Percentiles rank a stretch among this genome's conserved stretches.
Evolutionary conservation across 2,113 vertebrate species (phyloP).

Genomic region (Parotia lawesii): DNA sequence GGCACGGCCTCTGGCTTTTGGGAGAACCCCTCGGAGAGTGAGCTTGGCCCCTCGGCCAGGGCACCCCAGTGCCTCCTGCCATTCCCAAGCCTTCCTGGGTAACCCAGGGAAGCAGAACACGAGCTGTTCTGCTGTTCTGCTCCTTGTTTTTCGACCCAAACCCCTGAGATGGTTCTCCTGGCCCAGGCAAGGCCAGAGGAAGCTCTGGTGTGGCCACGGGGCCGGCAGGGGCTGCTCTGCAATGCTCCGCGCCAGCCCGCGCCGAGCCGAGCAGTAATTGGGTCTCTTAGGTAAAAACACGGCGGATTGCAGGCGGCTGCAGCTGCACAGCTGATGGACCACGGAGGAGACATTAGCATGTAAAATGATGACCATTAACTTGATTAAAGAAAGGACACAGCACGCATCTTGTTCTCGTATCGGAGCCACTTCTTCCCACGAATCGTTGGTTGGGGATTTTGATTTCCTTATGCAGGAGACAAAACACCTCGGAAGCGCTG

Average conservation of each 20-base stretch:
- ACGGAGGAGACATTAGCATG: conserved; percentile 34
- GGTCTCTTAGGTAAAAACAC: conserved; percentile 33
- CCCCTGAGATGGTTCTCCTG: background rate
- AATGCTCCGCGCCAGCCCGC: background rate
- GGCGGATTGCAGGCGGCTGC: background rate
- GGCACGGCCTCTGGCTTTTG: background rate
- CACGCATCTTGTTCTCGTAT: background rate
- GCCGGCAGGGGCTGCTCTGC: background rate
- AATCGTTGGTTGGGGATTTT: conserved; percentile 28
- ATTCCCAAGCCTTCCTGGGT: fast-evolving
- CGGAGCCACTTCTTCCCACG: background rate
- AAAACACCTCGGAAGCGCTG: background rate
- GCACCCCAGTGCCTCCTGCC: background rate
- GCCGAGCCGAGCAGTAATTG: background rate
- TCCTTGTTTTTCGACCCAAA: background rate
- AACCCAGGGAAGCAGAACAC: background rate
- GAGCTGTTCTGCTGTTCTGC: background rate
- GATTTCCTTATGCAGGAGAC: conserved; percentile 24
- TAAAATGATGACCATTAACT: conserved; percentile 54
- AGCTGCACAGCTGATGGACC: conserved; percentile 21
- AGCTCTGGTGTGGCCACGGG: fast-evolving
- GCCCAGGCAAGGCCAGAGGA: background rate
- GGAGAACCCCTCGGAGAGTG: background rate
- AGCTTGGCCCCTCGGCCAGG: too few species aligned
- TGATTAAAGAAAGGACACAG: conserved; percentile 58